A percentile compares a stretch with the other conserved stretches of the same genome.
These are phyloP conservation scores for Samia ricini DNA, from an alignment of 1,140 invertebrate genomes.

Conservation along the genomic window DNA sequence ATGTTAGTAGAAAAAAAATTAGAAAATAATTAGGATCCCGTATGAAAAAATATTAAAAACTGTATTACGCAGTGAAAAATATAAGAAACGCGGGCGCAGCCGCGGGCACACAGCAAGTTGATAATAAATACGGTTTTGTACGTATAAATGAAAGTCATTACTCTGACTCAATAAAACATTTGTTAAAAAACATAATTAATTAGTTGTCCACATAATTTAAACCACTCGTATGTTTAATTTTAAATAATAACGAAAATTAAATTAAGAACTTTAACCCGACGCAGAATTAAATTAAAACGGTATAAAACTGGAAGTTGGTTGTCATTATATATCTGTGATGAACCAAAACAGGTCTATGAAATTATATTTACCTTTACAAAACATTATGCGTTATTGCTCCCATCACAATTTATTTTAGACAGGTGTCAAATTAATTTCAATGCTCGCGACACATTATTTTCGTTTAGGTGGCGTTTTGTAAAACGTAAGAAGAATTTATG, in stretches of 20 bases:
- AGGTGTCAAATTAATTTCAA: conserved; percentile 53
- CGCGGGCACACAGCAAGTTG: too few species aligned
- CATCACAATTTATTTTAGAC: conserved; percentile 6
- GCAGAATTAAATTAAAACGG: neutral
- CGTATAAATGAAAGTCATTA: too few species aligned
- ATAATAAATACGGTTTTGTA: too few species aligned
- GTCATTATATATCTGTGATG: neutral
- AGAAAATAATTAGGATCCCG: too few species aligned
- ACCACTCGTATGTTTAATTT: too few species aligned
- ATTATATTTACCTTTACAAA: neutral
- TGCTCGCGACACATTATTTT: conserved; percentile 21
- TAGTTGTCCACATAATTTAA: too few species aligned
- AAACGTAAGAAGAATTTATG: conserved; percentile 49
- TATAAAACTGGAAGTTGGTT: neutral
- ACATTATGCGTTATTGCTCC: conserved; percentile 3
- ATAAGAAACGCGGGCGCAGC: too few species aligned
- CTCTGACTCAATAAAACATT: too few species aligned
- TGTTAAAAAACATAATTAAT: too few species aligned
- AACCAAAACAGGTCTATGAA: neutral
- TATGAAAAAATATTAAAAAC: too few species aligned
- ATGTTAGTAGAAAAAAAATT: too few species aligned
- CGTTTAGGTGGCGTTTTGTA: conserved; percentile 22
- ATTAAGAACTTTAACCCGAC: neutral
- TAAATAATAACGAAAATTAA: neutral
- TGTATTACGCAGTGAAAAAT: too few species aligned